Evolutionary conservation across 2,113 vertebrate genomes (phyloP).

Genomic region (Romanogobio albipinnatus): DNA sequence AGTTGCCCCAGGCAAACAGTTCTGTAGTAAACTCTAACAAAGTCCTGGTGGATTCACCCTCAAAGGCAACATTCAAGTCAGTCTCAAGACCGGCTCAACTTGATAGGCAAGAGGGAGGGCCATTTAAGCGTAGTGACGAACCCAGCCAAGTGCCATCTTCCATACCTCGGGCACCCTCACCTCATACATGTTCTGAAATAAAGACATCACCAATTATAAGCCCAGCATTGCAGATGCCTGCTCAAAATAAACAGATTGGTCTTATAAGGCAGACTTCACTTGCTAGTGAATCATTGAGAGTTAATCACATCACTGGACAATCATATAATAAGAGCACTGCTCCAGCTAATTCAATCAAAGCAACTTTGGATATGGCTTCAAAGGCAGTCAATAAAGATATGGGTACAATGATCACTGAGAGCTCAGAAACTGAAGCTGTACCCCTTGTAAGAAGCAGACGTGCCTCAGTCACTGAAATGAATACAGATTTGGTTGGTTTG

Average conservation of each 20-base stretch:
- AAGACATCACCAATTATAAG: constrained; percentile 30
- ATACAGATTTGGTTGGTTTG: constrained; percentile 63
- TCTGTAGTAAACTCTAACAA: constrained; percentile 68
- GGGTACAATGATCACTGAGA: constrained; percentile 25
- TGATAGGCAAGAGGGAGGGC: constrained; percentile 7
- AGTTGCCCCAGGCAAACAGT: constrained; percentile 56
- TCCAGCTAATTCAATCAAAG: constrained; percentile 71
- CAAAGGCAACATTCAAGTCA: constrained; percentile 35
- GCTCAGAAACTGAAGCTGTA: constrained; percentile 54
- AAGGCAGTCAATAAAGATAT: constrained; percentile 41
- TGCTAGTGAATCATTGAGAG: constrained; percentile 38
- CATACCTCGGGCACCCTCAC: background rate
- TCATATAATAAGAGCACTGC: constrained; percentile 52
- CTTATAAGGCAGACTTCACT: constrained; percentile 38
- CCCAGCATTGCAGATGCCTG: constrained; percentile 20
- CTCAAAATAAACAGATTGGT: constrained; percentile 29
- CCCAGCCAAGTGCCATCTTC: background rate
- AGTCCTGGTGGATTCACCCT: constrained; percentile 61
- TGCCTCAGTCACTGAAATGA: background rate
- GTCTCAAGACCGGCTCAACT: constrained; percentile 49
- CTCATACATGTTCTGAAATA: background rate
- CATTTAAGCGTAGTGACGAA: constrained; percentile 31
- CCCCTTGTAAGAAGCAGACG: constrained; percentile 63
- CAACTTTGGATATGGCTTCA: constrained; percentile 71
- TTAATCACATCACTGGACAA: constrained; percentile 20